These are phyloP conservation scores for Drosophila biarmipes DNA, from an alignment of 1,140 invertebrate species.

Conservation along the genomic window DNA sequence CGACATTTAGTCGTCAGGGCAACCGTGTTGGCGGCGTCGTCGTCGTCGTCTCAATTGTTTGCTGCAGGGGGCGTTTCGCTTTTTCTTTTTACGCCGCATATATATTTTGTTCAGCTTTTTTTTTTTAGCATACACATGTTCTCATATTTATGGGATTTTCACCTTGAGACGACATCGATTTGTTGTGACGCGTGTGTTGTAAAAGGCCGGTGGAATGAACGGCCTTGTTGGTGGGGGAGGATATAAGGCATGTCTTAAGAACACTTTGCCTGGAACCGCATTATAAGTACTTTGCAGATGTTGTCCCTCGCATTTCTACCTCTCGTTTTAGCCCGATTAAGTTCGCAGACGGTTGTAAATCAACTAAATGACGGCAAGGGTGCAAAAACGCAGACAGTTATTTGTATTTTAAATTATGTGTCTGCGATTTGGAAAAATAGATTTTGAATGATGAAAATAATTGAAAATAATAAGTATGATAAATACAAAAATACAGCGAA, in stretches of 20 bases:
- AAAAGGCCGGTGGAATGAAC: conserved; percentile 33
- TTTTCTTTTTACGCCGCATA: conserved; percentile 42
- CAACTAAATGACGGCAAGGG: conserved; percentile 48
- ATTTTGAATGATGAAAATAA: too few relatives aligned
- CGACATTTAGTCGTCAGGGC: conserved; percentile 51
- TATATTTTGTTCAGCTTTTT: conserved; percentile 16
- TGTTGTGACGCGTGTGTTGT: conserved; percentile 62
- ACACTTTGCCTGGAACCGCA: conserved; percentile 16
- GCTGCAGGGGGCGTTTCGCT: conserved; percentile 42
- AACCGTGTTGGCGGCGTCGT: conserved; percentile 26
- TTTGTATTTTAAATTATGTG: conserved; percentile 51
- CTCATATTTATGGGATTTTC: conserved; percentile 67
- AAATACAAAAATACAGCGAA: too few relatives aligned
- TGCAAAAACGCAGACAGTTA: conserved; percentile 42
- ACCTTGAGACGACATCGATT: conserved; percentile 81
- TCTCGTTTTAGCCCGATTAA: conserved; percentile 3
- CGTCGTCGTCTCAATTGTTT: conserved; percentile 44
- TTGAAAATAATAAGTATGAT: not conserved
- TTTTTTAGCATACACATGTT: conserved; percentile 34
- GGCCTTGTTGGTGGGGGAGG: conserved; percentile 28
- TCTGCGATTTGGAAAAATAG: conserved; percentile 22
- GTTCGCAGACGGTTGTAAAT: conserved; percentile 63
- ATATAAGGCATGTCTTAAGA: conserved; percentile 15
- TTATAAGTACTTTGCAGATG: conserved; percentile 14
- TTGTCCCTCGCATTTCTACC: conserved; percentile 1